A percentile compares a stretch with the other conserved stretches of the same genome.
Evolutionary conservation across 2,797 vertebrate genomes (phyloP).

Genomic region (Garrulus glandarius): DNA sequence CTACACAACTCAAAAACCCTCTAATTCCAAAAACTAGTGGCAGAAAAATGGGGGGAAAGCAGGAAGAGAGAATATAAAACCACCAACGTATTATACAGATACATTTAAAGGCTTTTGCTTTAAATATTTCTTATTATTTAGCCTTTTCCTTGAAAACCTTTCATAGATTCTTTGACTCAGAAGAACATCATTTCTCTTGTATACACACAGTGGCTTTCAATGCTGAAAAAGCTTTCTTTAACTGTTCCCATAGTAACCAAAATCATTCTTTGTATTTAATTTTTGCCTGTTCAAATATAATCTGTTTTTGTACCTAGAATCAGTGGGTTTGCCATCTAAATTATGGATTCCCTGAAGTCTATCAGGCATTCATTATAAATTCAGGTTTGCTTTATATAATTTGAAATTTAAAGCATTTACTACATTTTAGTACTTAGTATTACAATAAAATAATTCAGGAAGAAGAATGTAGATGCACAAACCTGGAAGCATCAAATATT

Average conservation of each 20-base stretch:
- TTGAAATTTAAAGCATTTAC: neutral
- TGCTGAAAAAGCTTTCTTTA: conserved; percentile 4
- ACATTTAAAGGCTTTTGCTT: neutral
- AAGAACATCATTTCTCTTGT: neutral
- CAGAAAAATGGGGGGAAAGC: neutral
- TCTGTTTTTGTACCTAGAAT: neutral
- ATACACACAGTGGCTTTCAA: neutral
- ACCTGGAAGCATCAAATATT: neutral
- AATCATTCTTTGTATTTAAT: conserved; percentile 36
- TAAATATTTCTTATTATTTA: conserved; percentile 16
- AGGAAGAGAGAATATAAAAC: neutral
- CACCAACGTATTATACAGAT: neutral
- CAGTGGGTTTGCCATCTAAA: neutral
- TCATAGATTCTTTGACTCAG: neutral
- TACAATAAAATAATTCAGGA: neutral
- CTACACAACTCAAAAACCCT: neutral
- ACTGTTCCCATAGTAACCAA: conserved; percentile 50
- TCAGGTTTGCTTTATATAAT: neutral
- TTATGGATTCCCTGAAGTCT: conserved; percentile 8
- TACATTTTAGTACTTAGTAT: neutral
- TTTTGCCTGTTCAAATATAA: conserved; percentile 30
- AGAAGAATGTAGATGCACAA: neutral
- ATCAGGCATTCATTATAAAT: neutral
- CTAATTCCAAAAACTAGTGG: neutral
- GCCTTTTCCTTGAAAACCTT: conserved; percentile 7